Percentiles rank a stretch among this genome's conserved stretches.
Conservation (phyloP, 2,113 vertebrate species). For the Pseudorhombus dupliciocellatus region DNA sequence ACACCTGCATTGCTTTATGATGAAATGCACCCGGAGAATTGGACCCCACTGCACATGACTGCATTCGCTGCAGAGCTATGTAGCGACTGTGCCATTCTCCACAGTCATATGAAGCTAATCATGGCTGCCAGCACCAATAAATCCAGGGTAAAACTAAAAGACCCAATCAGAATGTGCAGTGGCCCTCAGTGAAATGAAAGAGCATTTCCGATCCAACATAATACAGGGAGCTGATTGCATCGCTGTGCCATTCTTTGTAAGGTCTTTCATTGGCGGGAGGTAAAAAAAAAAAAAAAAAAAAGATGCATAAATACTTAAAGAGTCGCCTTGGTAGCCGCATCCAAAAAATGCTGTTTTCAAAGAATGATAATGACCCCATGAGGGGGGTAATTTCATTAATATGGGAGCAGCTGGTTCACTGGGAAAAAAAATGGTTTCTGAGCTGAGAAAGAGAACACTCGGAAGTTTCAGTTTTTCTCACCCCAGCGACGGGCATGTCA, state of each 20-base stretch:
- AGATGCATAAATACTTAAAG: slow-evolving; percentile 18
- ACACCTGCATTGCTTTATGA: not conserved
- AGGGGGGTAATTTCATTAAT: slow-evolving; percentile 4
- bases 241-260: slow-evolving; percentile 29
- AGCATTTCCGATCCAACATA: slow-evolving; percentile 36
- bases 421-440: not conserved
- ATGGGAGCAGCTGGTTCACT: not conserved
- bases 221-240: slow-evolving; percentile 27
- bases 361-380: not conserved
- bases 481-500: slow-evolving; percentile 14
- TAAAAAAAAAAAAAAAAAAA: slow-evolving; percentile 42
- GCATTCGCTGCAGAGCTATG: slow-evolving; percentile 23
- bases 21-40: not conserved
- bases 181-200: slow-evolving; percentile 24
- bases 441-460: slow-evolving; percentile 23
- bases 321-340: not conserved
- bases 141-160: slow-evolving; percentile 41
- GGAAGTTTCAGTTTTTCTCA: not conserved
- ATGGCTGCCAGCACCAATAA: slow-evolving; percentile 38
- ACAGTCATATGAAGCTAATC: slow-evolving; percentile 35
- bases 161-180: slow-evolving; percentile 2
- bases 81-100: slow-evolving; percentile 16
- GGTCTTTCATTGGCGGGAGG: slow-evolving; percentile 4
- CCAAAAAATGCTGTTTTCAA: slow-evolving; percentile 1
- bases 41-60: slow-evolving; percentile 5